Evolutionary conservation across 2,888 invertebrate species (phyloP), one percentile per base, ranked within the genome.

Genomic region (Amphiduros pacificus): DNA sequence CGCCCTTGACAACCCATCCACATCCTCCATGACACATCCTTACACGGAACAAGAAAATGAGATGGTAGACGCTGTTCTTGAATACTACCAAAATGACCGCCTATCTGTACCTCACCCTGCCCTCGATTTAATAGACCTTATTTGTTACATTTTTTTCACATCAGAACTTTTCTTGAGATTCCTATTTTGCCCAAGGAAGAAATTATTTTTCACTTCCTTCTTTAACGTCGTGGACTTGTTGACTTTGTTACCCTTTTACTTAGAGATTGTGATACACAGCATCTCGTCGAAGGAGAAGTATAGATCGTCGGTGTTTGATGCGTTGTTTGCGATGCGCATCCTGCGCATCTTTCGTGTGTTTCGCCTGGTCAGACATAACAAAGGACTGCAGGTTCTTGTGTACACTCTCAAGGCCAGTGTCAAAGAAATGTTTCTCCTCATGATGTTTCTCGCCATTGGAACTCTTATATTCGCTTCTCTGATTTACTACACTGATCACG

Each of bases 401-500:
- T 76, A 78, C 59, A 79, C 80, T 2, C 65, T 80, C 11, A 79
- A 79, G 55, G 78, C 78, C 29, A 77, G 78, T 63, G 76, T 76
- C 54, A 78, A 78, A 63, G 80, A 80, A 64, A 69, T 80, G 17
- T 67, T 78, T 63, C 68, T 80, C 14, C 78, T 79, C 74, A 74
- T 74, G 58, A 77, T 79, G 4, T 77, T 80, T 60, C 65, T 80
- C 26, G 63, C 79, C 28, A 77, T 80, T 53, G 78, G 78, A 1
- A 80, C 79, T 77, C 74, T 80, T n/a, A 74, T 80, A 40, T 80
- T 80, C 65, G 76, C 78, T 22, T 76, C 79, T 4, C 67, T 80
- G 36, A 74, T 80, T 31, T 80, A 77, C 67, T 79, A 77, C 56
- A 77, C 76, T 1, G 78, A 80, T 56, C 78, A 80, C 56, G 71